Percentiles rank a stretch among this genome's conserved stretches.
phyloP scores from a whole-genome alignment of 2,797 vertebrate species.

The Pangasius larnaudii region DNA sequence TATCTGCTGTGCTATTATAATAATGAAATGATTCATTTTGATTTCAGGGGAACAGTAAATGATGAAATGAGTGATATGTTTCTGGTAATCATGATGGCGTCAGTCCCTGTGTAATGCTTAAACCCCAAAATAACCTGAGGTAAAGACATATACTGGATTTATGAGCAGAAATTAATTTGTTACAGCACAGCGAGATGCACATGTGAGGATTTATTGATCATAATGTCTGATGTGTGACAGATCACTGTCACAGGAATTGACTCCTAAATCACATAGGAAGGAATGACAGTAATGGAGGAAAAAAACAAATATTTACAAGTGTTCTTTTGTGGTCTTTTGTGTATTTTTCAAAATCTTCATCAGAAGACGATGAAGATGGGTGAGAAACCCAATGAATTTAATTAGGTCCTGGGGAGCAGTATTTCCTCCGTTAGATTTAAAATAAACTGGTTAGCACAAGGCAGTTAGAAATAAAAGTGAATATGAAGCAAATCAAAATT shows the following conservation, averaged over 20 bases:
- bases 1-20: not conserved
- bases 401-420: not conserved
- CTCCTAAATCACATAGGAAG: conserved; percentile 32
- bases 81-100: not conserved
- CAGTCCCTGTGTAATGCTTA: not conserved
- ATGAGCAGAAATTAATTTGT: conserved; percentile 7
- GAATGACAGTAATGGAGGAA: not conserved
- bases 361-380: not conserved
- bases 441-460: not conserved
- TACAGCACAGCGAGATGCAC: not conserved
- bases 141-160: conserved; percentile 9
- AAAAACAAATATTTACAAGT: not conserved
- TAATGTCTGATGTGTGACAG: not conserved
- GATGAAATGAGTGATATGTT: not conserved
- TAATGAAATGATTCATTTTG: not conserved
- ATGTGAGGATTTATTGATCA: conserved; percentile 15
- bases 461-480: not conserved
- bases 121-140: not conserved
- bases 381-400: not conserved
- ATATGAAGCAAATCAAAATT: not conserved
- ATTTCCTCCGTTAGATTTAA: not conserved
- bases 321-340: not conserved
- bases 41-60: not conserved
- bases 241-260: conserved; percentile 37
- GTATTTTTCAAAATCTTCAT: not conserved